Base-by-base conservation (phyloP, 2,797 vertebrate species). In the Gymnoscopelus microlampas region DNA sequence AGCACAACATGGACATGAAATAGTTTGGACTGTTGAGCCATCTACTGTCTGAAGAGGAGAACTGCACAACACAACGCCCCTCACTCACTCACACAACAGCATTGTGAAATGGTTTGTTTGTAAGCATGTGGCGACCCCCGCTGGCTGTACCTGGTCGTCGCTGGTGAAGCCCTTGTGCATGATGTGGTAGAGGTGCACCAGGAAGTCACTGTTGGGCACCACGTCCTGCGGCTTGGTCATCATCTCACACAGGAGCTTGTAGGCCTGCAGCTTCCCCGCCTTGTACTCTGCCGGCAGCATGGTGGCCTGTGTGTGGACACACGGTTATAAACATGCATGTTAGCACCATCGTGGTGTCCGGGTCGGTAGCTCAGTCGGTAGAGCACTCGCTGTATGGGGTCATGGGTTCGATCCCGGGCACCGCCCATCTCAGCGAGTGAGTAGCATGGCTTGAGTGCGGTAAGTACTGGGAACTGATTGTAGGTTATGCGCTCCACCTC, bases 161-260 rank as follows among this genome's bases (percentile, higher is more conserved):
- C 93, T 96, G 77, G 94, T 96, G 85, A 99, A 91, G 75, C 96
- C 98, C 85, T 95, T 94, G 87, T 95, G 98, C 95, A 99, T 96
- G 78, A 96, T 93, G 11, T 97, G 94, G 90, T 98, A 99, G 74
- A 98, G 97, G 82, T 99, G 97, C 60, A 99, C 94, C 77, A 99
- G 86, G 86, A 98, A 98, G 89, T 99, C 98, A 0, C 93, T 94
- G 91, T 95, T 99, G 76, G 98, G 97, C 67, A 97, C 93, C 55
- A 99, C 93, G 60, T 99, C 97, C 85, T 99, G 98, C 65, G 97
- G 97, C 76, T 97, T 95, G 69, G 95, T 97, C 97, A 99, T 99
- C 96, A 99, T 99, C 84, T 98, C 94, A 48, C 97, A 98, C 88
- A 99, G 97, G 60, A 99, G 90, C 77, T 94, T 95, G 88, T 97